These are phyloP conservation scores for Thereuonema tuberculata DNA, from an alignment of 1,140 invertebrate genomes.

Conservation along the genomic window DNA sequence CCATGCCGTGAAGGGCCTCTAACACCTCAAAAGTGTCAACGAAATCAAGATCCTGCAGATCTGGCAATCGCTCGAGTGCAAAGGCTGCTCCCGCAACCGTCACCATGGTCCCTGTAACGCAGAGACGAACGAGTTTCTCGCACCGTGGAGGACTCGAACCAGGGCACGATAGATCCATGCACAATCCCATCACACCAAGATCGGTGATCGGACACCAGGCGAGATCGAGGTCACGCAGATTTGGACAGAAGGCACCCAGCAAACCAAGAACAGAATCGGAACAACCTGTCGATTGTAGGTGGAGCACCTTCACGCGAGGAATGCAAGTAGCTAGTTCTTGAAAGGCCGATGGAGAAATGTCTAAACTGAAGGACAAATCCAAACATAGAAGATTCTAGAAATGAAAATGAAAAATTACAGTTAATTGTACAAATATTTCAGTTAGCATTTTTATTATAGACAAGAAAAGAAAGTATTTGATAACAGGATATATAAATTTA, in stretches of 20 bases:
- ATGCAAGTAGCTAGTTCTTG: not conserved
- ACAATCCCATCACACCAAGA: not conserved
- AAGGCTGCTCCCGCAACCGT: not conserved
- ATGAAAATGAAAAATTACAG: too few relatives aligned
- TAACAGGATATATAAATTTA: too few relatives aligned
- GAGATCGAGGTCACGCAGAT: not conserved
- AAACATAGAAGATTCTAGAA: not conserved
- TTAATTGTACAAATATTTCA: too few relatives aligned
- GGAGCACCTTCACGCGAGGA: not conserved
- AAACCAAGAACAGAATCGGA: not conserved
- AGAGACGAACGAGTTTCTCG: not conserved
- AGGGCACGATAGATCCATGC: not conserved
- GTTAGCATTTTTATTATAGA: too few relatives aligned
- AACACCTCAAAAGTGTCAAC: not conserved
- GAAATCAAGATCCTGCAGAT: not conserved
- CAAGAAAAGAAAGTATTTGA: too few relatives aligned
- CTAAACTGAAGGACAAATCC: not conserved
- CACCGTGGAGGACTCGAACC: not conserved
- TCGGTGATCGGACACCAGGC: not conserved
- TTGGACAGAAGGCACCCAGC: not conserved
- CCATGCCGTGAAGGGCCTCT: not conserved
- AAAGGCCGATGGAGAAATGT: not conserved
- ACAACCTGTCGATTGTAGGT: slow-evolving; percentile 1
- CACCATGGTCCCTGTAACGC: not conserved
- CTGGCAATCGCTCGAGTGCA: not conserved